These are phyloP conservation scores for Madoqua kirkii DNA, from an alignment of 2,113 vertebrate genomes.

Conservation along the genomic window DNA sequence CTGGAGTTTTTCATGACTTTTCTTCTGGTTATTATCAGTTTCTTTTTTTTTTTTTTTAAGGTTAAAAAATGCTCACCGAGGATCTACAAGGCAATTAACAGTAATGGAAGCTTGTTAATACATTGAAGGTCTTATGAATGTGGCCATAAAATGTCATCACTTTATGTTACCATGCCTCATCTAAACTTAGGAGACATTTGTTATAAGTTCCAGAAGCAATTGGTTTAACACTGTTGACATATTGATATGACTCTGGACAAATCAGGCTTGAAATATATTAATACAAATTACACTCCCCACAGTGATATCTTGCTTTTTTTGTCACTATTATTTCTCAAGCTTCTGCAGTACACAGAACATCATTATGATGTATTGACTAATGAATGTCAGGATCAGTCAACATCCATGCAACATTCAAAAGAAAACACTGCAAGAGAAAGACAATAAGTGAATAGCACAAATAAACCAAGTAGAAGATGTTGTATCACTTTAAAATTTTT, in stretches of 20 bases:
- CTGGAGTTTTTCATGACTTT: neutral
- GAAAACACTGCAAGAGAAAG: neutral
- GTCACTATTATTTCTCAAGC: conserved; percentile 23
- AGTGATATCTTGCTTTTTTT: conserved; percentile 16
- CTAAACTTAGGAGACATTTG: neutral
- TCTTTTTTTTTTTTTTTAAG: neutral
- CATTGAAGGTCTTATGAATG: neutral
- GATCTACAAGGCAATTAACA: neutral
- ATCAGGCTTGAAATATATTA: conserved; percentile 41
- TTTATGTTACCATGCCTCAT: neutral
- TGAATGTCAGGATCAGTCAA: neutral
- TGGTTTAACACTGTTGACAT: neutral
- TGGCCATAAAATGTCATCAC: neutral
- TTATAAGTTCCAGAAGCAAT: neutral
- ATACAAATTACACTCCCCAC: neutral
- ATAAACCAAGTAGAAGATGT: neutral
- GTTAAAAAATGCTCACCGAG: neutral
- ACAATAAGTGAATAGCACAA: neutral
- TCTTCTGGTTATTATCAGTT: neutral
- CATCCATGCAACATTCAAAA: neutral
- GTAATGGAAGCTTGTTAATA: neutral
- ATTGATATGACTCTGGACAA: conserved; percentile 20
- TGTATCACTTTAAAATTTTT: neutral
- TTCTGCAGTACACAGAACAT: neutral
- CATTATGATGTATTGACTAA: neutral